A percentile compares a stretch with the other conserved stretches of the same genome.
Conservation (phyloP, 2,113 vertebrate genomes). For the Oxyura jamaicensis region DNA sequence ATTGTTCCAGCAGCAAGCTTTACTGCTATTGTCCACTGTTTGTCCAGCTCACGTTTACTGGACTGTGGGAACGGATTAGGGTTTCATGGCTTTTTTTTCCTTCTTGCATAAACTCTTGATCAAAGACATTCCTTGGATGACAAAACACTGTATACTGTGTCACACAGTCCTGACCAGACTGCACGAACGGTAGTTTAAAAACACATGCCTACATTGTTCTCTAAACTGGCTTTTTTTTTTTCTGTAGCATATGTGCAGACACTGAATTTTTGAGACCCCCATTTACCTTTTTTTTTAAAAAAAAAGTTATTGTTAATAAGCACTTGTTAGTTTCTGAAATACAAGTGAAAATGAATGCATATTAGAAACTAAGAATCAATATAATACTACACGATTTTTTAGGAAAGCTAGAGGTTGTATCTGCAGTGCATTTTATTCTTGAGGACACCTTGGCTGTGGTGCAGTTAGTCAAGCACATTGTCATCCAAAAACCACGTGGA, state of each 20-base stretch:
- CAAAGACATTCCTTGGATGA: conserved; percentile 92
- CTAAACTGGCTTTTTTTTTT: conserved; percentile 20
- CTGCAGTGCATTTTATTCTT: background rate
- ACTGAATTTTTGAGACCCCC: conserved; percentile 31
- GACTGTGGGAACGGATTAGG: conserved; percentile 92
- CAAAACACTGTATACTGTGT: conserved; percentile 84
- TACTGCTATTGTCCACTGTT: conserved; percentile 82
- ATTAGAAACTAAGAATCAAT: background rate
- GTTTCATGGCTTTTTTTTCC: conserved; percentile 80
- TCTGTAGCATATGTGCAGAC: conserved; percentile 44
- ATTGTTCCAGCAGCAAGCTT: conserved; percentile 73
- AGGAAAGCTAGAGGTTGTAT: background rate
- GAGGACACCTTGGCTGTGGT: background rate
- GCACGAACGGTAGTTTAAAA: conserved; percentile 74
- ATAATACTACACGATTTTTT: background rate
- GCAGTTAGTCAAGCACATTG: background rate
- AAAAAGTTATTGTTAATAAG: background rate
- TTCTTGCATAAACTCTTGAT: conserved; percentile 85
- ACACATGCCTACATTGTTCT: conserved; percentile 77
- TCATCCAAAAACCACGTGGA: background rate
- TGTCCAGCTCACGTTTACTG: conserved; percentile 82
- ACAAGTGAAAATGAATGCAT: background rate
- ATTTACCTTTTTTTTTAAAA: background rate
- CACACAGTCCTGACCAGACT: conserved; percentile 76
- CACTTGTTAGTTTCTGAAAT: background rate